These are phyloP conservation scores for Danionella dracula DNA, from an alignment of 2,797 vertebrate species.

Conservation along the genomic window DNA sequence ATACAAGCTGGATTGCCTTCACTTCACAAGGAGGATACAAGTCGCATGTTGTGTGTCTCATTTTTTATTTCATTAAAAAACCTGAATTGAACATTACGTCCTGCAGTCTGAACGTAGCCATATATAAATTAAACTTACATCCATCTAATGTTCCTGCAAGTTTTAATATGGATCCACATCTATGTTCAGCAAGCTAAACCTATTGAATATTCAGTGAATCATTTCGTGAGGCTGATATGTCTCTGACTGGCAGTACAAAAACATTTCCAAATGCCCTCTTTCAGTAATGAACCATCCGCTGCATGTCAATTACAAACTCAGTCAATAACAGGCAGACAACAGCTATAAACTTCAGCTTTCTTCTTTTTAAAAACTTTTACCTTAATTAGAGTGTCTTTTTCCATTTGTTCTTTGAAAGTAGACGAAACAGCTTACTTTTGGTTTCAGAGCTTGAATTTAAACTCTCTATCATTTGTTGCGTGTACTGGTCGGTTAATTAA, in stretches of 20 bases:
- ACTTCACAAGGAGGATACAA: too few species aligned
- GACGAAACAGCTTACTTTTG: background rate
- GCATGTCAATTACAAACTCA: slow-evolving; percentile 72
- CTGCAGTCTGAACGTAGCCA: too few species aligned
- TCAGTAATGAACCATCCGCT: slow-evolving; percentile 62
- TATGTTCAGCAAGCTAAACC: slow-evolving; percentile 38
- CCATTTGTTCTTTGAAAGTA: background rate
- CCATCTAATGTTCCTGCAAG: slow-evolving; percentile 26
- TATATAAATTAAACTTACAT: slow-evolving; percentile 33
- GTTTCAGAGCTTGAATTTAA: slow-evolving; percentile 26
- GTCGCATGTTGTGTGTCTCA: too few species aligned
- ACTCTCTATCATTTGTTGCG: background rate
- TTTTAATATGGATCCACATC: slow-evolving; percentile 49
- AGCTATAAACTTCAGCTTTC: slow-evolving; percentile 62
- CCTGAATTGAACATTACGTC: too few species aligned
- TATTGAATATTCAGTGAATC: slow-evolving; percentile 58
- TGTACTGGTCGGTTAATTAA: background rate
- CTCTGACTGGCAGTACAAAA: slow-evolving; percentile 45
- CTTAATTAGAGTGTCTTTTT: background rate
- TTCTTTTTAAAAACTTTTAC: slow-evolving; percentile 48
- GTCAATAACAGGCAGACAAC: slow-evolving; percentile 69
- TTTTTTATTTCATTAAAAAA: too few species aligned
- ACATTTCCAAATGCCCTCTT: slow-evolving; percentile 59
- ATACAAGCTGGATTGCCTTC: too few species aligned
- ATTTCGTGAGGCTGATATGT: slow-evolving; percentile 44